Base-by-base conservation (phyloP, 2,888 invertebrate species). In the Hartigia nigra region DNA sequence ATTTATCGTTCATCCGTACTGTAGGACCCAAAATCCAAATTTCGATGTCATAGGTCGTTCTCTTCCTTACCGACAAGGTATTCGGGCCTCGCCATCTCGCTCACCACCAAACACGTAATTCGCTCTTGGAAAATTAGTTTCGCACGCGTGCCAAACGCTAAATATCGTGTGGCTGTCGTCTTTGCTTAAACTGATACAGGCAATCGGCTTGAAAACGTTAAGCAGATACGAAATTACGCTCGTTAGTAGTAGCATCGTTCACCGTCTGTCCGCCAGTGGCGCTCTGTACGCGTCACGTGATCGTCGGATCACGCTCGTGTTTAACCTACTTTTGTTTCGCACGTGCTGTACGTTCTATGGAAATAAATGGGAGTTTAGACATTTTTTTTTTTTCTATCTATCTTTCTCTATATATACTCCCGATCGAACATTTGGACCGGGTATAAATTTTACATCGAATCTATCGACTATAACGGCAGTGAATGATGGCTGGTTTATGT, bases 81-180 rank as follows among this genome's bases (percentile, higher is more conserved):
- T 31, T 32, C 55, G n/a, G 55, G 76, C n/a, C 70, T 55, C 75
- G 72, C 77, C 75, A 78, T 70, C 34, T 12, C 72, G 72, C 78
- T 77, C n/a, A n/a, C n/a, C n/a, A n/a, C n/a, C n/a, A n/a, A n/a
- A n/a, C n/a, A n/a, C 80, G 79, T 84, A 84, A 84, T 84, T 84
- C 81, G 84, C 82, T 84, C 84, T 84, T 78, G 84, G 84, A 84
- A 84, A 84, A 84, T 84, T 84, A 84, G 84, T 84, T 84, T 82
- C 81, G 81, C 82, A 81, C 80, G 76, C 76, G 76, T 31, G 70
- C 70, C 12, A 70, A 11, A 31, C 70, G 31, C 70, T 2, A 70
- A 32, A 5, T 23, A n/a, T n/a, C n/a, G n/a, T 39, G 70, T 12
- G 70, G 31, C 70, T 31, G 31, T 12, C n/a, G n/a, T n/a, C n/a